Percentiles rank a stretch among this genome's conserved stretches.
These are phyloP conservation scores for Austrolebias charrua DNA, from an alignment of 2,797 vertebrate species.

Conservation along the genomic window DNA sequence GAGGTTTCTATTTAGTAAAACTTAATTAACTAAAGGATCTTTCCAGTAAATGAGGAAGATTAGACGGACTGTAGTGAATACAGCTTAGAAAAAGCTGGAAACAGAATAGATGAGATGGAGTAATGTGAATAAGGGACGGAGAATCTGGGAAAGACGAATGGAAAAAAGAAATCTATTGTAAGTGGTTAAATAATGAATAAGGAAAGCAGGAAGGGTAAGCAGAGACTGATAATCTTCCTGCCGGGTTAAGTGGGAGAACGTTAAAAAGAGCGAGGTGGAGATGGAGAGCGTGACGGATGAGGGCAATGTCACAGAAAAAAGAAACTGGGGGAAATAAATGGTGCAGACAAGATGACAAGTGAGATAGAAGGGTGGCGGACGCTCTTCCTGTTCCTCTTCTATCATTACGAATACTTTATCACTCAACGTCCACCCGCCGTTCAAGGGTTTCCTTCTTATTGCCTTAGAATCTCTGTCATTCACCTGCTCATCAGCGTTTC, in stretches of 20 bases:
- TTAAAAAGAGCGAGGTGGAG: constrained; percentile 56
- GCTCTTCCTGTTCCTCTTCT: constrained; percentile 20
- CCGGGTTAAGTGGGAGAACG: constrained; percentile 49
- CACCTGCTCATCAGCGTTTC: not conserved
- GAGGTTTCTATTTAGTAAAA: constrained; percentile 39
- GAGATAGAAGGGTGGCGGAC: constrained; percentile 59
- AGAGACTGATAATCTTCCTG: constrained; percentile 61
- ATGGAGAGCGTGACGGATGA: constrained; percentile 68
- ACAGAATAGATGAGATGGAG: constrained; percentile 25
- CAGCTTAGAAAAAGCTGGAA: not conserved
- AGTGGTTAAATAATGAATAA: constrained; percentile 65
- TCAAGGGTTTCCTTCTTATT: constrained; percentile 15
- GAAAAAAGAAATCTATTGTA: constrained; percentile 41
- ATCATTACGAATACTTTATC: constrained; percentile 43
- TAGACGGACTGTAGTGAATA: constrained; percentile 19
- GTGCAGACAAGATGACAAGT: constrained; percentile 70
- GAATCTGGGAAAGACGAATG: constrained; percentile 24
- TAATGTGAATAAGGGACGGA: constrained; percentile 3
- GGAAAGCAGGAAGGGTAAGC: constrained; percentile 53
- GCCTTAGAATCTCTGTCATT: not conserved
- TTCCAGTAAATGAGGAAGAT: constrained; percentile 20
- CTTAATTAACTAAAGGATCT: constrained; percentile 35
- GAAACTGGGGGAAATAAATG: constrained; percentile 54
- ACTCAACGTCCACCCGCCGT: constrained; percentile 32
- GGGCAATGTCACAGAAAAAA: constrained; percentile 27